Percentiles rank a stretch among this genome's conserved stretches.
phyloP scores from a whole-genome alignment of 2,113 vertebrate genomes.

The Corapipo altera region DNA sequence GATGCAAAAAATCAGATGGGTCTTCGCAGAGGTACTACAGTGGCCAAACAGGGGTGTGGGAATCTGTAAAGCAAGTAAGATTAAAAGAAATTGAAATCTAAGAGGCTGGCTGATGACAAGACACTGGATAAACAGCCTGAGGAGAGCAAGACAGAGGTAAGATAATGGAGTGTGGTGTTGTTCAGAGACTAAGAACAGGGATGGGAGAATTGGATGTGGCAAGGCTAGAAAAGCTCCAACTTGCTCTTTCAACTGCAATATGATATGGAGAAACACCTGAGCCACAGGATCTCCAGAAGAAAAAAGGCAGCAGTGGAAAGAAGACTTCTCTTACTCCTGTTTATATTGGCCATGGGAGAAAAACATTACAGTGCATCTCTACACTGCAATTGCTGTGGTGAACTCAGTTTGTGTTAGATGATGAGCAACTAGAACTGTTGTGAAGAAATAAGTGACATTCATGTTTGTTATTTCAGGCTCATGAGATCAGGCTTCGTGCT shows the following conservation, averaged over 20 bases:
- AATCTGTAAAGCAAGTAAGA: not conserved
- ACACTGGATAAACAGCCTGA: not conserved
- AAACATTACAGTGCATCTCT: not conserved
- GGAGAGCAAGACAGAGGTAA: not conserved
- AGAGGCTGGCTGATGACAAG: not conserved
- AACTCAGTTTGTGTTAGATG: not conserved
- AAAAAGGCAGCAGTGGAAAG: not conserved
- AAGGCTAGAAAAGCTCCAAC: not conserved
- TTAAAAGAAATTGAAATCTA: not conserved
- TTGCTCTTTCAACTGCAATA: not conserved
- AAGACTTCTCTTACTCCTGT: not conserved
- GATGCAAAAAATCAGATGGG: not conserved
- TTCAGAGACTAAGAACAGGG: not conserved
- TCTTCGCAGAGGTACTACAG: not conserved
- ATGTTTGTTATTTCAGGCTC: not conserved
- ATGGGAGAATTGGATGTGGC: not conserved
- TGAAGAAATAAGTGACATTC: not conserved
- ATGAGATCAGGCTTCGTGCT: not conserved
- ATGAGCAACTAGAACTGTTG: not conserved
- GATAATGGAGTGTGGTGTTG: not conserved
- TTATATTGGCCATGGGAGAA: not conserved
- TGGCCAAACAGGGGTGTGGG: not conserved
- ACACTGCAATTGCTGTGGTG: not conserved
- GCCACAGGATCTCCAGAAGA: not conserved
- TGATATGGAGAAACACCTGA: not conserved